Percentiles rank a stretch among this genome's conserved stretches.
Evolutionary conservation across 2,888 invertebrate species (phyloP).

Genomic region (Machimus atricapillus): DNA sequence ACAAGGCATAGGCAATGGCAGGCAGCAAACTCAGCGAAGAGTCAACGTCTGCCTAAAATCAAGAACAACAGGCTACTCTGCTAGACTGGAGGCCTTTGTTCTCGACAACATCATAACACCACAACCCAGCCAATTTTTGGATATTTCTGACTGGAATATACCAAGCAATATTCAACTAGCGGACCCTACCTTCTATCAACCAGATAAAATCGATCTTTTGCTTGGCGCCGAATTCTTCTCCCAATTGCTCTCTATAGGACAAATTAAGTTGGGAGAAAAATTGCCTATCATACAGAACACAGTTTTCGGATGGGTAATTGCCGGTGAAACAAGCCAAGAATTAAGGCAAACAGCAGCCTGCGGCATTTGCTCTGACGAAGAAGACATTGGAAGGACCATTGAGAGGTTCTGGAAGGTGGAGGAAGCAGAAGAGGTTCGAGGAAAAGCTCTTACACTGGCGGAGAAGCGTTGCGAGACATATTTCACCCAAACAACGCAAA

Average conservation of each 20-base stretch:
- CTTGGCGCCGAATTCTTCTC: background rate
- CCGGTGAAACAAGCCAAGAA: background rate
- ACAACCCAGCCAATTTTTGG: background rate
- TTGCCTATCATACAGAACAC: no score
- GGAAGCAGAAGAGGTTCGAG: background rate
- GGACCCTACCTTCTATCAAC: background rate
- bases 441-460: background rate
- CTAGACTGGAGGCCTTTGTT: background rate
- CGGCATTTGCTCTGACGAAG: no score
- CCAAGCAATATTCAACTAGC: background rate
- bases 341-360: no score
- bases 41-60: background rate
- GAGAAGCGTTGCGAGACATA: background rate
- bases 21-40: background rate
- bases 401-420: background rate
- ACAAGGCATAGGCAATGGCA: background rate
- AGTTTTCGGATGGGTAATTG: no score
- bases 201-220: background rate
- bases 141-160: background rate
- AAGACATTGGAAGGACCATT: background rate
- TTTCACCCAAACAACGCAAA: constrained; percentile 43
- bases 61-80: background rate
- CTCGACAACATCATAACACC: background rate
- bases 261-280: no score
- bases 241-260: background rate